Evolutionary conservation across 1,140 invertebrate genomes (phyloP), one percentile per base, ranked within the genome.

Genomic region (Drosophila chauvacae): DNA sequence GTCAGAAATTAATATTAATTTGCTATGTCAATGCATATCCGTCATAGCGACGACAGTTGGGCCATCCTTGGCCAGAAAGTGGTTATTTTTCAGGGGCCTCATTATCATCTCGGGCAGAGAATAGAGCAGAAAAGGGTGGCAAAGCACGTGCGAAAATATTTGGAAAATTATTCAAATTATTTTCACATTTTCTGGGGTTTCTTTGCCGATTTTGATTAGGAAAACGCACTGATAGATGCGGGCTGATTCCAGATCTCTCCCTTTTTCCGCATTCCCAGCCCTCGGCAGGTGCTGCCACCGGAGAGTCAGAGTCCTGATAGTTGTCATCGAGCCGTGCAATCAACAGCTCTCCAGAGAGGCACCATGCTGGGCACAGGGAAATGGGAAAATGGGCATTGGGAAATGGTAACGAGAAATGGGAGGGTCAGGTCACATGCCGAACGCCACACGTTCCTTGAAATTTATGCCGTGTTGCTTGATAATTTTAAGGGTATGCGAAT

Each of bases 1-100:
- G 84, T 81, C 87, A 86, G 80, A 92, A 92, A 92, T 92, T 91
- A 92, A 91, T 92, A 92, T 91, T 92, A 92, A 92, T 92, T 92
- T 91, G 84, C 82, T 85, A 62, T 91, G 91, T 91, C 86, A 91
- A 85, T 86, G 88, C 81, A 90, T 77, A 77, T 90, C 81, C 85
- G 85, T 90, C 85, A 90, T 85, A 76, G 74, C 70, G 65, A 72
- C 72, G 66, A 75, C 73, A 88, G 77, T 75, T 87, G 79, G 78
- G 4, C 44, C 70, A 64, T 28, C 18, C 50, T 39, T 53, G 73
- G 58, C 68, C 39, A 44, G 68, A 84, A 66, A 85, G 85, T 88
- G 84, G 77, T 90, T 90, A 90, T 57, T 84, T 90, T 88, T 61
- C 72, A 69, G 18, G 30, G 28, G 18, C 33, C 81, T 90, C 85